phyloP scores from a whole-genome alignment of 1,140 invertebrate genomes.

The Dolichoris vasculosae region DNA sequence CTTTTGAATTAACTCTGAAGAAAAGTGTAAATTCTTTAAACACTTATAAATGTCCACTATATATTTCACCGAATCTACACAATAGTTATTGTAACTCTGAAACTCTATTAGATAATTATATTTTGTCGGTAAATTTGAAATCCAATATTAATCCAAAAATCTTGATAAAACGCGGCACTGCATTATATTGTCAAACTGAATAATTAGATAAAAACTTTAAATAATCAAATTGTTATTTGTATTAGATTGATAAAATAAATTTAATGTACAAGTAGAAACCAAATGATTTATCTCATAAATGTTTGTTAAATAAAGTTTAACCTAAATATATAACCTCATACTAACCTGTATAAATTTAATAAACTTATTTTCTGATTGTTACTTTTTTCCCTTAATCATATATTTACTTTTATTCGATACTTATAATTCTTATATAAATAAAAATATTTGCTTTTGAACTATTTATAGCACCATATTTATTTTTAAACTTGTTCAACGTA shows the following conservation, averaged over 20 bases:
- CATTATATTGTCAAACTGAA: constrained; percentile 86
- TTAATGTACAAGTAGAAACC: neutral
- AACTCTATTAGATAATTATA: constrained; percentile 90
- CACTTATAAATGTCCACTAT: constrained; percentile 86
- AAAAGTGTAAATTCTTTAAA: constrained; percentile 73
- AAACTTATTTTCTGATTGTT: neutral
- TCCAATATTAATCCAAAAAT: constrained; percentile 80
- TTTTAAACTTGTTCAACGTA: neutral
- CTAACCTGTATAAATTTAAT: constrained; percentile 20
- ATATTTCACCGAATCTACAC: constrained; percentile 86
- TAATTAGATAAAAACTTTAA: constrained; percentile 63
- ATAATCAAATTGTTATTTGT: constrained; percentile 42
- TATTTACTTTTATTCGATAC: neutral
- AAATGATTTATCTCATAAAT: constrained; percentile 12
- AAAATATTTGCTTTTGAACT: neutral
- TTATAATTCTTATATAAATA: neutral
- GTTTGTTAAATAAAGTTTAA: neutral
- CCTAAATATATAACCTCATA: constrained; percentile 10
- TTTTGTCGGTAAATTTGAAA: constrained; percentile 83
- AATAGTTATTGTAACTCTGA: constrained; percentile 77
- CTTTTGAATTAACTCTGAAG: constrained; percentile 77
- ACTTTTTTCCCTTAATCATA: neutral
- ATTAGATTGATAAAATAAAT: constrained; percentile 41
- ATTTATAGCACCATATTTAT: neutral
- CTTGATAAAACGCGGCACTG: constrained; percentile 91